Evolutionary conservation across 2,797 vertebrate genomes (phyloP).

Genomic region (Acipenser oxyrinchus): DNA sequence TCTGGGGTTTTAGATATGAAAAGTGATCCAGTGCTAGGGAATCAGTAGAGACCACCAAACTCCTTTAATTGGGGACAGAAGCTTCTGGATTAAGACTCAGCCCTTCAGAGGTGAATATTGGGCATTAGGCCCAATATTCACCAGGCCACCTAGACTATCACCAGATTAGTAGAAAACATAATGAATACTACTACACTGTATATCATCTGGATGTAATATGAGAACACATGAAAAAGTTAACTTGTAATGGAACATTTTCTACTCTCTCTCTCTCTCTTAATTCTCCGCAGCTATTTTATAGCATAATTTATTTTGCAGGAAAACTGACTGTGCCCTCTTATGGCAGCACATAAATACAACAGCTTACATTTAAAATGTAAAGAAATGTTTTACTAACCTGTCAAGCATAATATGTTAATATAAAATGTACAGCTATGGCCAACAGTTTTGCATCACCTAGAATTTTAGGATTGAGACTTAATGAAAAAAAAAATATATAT

Average conservation of each 20-base stretch:
- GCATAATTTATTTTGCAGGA: constrained; percentile 23
- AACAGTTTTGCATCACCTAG: too few species aligned
- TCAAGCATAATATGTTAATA: not conserved
- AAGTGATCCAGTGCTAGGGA: not conserved
- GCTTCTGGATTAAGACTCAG: not conserved
- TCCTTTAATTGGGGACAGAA: not conserved
- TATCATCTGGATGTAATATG: too few species aligned
- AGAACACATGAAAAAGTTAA: too few species aligned
- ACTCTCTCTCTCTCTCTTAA: not conserved
- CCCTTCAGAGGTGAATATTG: not conserved
- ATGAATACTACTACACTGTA: too few species aligned
- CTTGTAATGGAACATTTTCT: not conserved
- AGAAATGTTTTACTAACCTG: not conserved
- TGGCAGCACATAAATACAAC: constrained; percentile 28
- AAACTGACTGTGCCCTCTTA: constrained; percentile 38
- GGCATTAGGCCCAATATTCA: too few species aligned
- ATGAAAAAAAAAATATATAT: too few species aligned
- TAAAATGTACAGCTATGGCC: too few species aligned
- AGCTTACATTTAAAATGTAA: constrained; percentile 8
- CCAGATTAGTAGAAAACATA: too few species aligned
- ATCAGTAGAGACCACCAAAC: not conserved
- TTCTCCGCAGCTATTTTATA: not conserved
- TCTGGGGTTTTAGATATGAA: constrained; percentile 5
- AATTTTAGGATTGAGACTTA: too few species aligned
- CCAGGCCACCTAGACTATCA: too few species aligned